A percentile compares a stretch with the other conserved stretches of the same genome.
These are phyloP conservation scores for Isotomurus palustris DNA, from an alignment of 2,888 invertebrate genomes.

Conservation along the genomic window DNA sequence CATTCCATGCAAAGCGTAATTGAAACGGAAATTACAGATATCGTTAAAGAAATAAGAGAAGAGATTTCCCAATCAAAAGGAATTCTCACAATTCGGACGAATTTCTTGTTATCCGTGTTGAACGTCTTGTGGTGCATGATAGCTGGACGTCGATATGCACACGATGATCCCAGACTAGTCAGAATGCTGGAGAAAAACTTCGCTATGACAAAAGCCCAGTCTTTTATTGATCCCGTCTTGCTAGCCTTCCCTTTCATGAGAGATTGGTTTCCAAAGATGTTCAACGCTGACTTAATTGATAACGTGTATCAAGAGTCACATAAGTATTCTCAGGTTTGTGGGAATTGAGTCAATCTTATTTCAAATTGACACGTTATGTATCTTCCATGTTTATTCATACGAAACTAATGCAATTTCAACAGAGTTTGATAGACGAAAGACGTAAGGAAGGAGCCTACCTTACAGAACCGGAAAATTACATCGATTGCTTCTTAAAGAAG, in stretches of 20 bases:
- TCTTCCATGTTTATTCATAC: too few relatives aligned
- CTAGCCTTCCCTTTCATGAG: conserved; percentile 10
- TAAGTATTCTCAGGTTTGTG: neutral
- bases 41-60: conserved; percentile 16
- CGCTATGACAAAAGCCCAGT: conserved; percentile 19
- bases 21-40: conserved; percentile 12
- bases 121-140: conserved; percentile 37
- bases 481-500: conserved; percentile 29
- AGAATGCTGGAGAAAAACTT: conserved; percentile 22
- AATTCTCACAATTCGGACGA: conserved; percentile 17
- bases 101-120: conserved; percentile 26
- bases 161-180: conserved; percentile 23
- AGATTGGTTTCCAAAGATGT: neutral
- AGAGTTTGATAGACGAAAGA: conserved; percentile 18
- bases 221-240: conserved; percentile 22
- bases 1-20: conserved; percentile 31
- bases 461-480: conserved; percentile 21
- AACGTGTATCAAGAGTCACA: conserved; percentile 1
- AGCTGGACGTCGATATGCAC: conserved; percentile 29
- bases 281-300: neutral
- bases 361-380: too few relatives aligned
- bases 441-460: conserved; percentile 15
- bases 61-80: conserved; percentile 7
- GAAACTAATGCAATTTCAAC: too few relatives aligned
- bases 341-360: too few relatives aligned